Evolutionary conservation across 2,797 vertebrate genomes (phyloP).

Genomic region (Gadopsis bispinosus): DNA sequence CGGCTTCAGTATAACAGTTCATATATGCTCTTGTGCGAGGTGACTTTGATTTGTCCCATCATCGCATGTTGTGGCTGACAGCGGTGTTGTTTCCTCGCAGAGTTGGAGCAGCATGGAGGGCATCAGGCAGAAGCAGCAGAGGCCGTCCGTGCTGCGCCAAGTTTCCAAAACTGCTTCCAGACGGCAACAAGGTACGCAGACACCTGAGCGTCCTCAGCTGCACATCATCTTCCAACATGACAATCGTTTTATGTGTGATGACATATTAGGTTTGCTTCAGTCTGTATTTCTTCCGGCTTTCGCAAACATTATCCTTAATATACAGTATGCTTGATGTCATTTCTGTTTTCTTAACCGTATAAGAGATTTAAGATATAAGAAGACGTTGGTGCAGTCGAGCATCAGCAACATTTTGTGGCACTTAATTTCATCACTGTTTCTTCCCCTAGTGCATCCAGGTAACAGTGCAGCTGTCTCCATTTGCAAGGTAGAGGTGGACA

Average conservation of each 20-base stretch:
- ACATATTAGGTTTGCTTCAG: neutral
- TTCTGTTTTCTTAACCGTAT: neutral
- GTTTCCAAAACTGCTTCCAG: slow-evolving; percentile 41
- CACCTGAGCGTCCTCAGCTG: neutral
- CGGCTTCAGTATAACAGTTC: neutral
- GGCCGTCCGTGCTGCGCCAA: slow-evolving; percentile 70
- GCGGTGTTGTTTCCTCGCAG: slow-evolving; percentile 13
- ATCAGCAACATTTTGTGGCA: neutral
- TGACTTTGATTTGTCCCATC: neutral
- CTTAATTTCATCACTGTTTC: neutral
- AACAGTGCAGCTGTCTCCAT: slow-evolving; percentile 11
- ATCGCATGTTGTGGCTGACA: neutral
- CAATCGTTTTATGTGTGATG: neutral
- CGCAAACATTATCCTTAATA: neutral
- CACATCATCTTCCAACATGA: neutral
- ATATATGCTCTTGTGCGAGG: too few species aligned
- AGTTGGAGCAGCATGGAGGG: slow-evolving; percentile 30
- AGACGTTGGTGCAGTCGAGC: neutral
- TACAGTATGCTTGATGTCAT: neutral
- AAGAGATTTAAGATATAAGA: neutral
- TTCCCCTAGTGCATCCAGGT: slow-evolving; percentile 23
- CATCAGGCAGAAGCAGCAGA: slow-evolving; percentile 59
- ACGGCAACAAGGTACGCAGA: slow-evolving; percentile 33
- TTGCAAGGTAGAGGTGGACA: slow-evolving; percentile 66
- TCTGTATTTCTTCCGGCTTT: neutral